Conservation (phyloP, 2,113 vertebrate genomes). For the Elephas maximus region DNA sequence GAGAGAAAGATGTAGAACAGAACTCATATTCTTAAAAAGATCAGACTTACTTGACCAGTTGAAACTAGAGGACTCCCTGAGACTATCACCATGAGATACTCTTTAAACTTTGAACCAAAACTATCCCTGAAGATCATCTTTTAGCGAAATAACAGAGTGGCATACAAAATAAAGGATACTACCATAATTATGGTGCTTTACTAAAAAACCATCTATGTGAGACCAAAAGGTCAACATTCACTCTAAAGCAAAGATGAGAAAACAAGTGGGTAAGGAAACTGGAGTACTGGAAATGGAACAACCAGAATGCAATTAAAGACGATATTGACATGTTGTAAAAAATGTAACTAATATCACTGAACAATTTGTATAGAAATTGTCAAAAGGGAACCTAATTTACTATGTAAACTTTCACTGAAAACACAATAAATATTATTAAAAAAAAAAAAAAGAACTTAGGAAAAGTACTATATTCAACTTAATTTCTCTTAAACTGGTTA, state of each 20-base stretch:
- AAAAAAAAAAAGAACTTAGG: not conserved
- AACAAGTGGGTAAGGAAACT: not conserved
- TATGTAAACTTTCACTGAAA: not conserved
- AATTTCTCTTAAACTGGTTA: conserved; percentile 11
- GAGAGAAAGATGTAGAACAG: no score
- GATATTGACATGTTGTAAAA: not conserved
- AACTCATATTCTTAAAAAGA: no score
- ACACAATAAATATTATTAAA: not conserved
- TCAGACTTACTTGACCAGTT: no score
- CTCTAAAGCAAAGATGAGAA: not conserved
- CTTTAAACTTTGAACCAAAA: not conserved
- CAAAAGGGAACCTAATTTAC: not conserved
- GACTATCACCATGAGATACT: no score
- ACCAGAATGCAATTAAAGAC: not conserved
- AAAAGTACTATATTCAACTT: conserved; percentile 10
- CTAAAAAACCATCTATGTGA: not conserved
- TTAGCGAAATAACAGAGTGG: not conserved
- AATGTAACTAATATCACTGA: not conserved
- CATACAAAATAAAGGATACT: not conserved
- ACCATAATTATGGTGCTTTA: not conserved
- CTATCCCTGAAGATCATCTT: not conserved
- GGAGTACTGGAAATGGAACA: not conserved
- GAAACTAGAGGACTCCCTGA: no score
- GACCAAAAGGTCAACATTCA: not conserved
- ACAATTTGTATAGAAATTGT: not conserved